Base-by-base conservation (phyloP, 2,888 invertebrate species). In the Drosophila neotestacea region DNA sequence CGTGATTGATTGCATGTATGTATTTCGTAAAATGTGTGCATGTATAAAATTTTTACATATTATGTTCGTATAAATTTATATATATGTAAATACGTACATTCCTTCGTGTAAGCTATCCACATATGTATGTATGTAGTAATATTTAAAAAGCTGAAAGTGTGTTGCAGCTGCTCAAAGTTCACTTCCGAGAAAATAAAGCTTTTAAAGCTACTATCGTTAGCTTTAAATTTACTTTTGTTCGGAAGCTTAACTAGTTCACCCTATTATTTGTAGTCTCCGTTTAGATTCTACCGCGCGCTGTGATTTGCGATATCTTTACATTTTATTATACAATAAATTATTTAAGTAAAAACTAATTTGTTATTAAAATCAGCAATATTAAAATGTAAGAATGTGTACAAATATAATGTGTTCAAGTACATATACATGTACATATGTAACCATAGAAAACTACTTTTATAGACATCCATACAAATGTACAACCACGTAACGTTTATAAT, bases 241-340 rank as follows among this genome's bases (percentile, higher is more conserved):
- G 27, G 64, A 77, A 77, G 79, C 77, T 73, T 67, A 67, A 51
- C 46, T 58, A 65, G 70, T 41, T 47, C 58, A 59, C 44, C 36
- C 36, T 47, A 71, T 74, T 78, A 74, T 77, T 77, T 73, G 73
- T 27, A 64, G 77, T 77, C 61, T 55, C 42, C 38, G 52, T 60
- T 70, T 9, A 60, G 51, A 56, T 69, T 68, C 39, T 41, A 46
- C n/a, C 46, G 70, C 41, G 73, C 7, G 39, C 36, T 55, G 63
- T 62, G 42, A 60, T 30, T 22, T 9, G 4, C 51, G 32, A 13
- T 46, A 38, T 7, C 44, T 16, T 50, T 58, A 16, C 36, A 30
- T 34, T 13, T 36, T n/a, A 32, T 16, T 34, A 22, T 50, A 36
- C 10, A 34, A 46, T 39, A 48, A 52, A 39, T 38, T 2, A 16